Conservation (phyloP, 2,888 invertebrate genomes). For the Strigamia crassipes region DNA sequence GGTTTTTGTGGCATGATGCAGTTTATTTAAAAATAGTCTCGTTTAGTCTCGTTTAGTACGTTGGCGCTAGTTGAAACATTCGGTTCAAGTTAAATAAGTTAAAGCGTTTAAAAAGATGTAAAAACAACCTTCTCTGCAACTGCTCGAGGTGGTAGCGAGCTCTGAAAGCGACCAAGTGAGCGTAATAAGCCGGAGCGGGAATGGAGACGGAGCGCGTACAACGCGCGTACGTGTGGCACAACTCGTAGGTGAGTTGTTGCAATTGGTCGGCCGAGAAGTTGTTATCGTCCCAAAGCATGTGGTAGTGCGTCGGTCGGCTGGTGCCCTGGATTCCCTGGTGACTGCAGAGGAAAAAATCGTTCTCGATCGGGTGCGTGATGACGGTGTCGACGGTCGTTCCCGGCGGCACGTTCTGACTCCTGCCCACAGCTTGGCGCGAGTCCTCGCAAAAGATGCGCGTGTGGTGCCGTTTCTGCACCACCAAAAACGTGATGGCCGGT, state of each 20-base stretch:
- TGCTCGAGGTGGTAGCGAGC: conserved; percentile 51
- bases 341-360: conserved; percentile 50
- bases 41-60: too few relatives aligned
- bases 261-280: conserved; percentile 73
- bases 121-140: conserved; percentile 29
- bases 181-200: conserved; percentile 60
- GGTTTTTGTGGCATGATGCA: too few relatives aligned
- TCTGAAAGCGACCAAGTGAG: conserved; percentile 55
- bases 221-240: conserved; percentile 84
- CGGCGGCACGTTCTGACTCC: conserved; percentile 49
- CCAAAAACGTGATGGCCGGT: conserved; percentile 65
- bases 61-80: too few relatives aligned
- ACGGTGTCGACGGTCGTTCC: conserved; percentile 49
- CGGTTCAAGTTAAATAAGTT: too few relatives aligned
- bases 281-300: conserved; percentile 79
- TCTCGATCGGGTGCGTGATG: conserved; percentile 49
- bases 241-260: conserved; percentile 76
- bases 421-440: conserved; percentile 56
- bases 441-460: conserved; percentile 62
- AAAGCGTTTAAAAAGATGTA: too few relatives aligned
- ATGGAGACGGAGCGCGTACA: conserved; percentile 68
- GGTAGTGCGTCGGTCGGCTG: conserved; percentile 71
- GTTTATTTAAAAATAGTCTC: too few relatives aligned
- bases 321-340: conserved; percentile 55
- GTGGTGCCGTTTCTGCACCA: conserved; percentile 65